Conservation (phyloP, 2,797 vertebrate species). For the Xenentodon cancila region DNA sequence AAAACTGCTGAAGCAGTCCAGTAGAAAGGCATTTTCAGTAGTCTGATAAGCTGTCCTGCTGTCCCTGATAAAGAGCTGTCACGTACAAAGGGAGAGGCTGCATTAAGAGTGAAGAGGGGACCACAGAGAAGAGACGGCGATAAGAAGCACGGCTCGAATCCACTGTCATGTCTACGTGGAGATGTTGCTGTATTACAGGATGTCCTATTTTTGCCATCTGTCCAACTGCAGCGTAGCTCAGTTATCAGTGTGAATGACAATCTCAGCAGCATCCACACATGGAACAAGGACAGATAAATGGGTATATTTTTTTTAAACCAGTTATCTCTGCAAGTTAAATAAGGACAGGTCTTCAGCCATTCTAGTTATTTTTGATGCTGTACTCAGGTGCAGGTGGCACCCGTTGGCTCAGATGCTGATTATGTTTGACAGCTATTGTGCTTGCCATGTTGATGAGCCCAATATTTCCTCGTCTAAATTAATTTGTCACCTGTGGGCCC, state of each 20-base stretch:
- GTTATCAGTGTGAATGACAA: constrained; percentile 45
- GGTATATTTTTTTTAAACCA: constrained; percentile 1
- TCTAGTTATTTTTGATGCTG: neutral
- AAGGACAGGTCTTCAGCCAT: neutral
- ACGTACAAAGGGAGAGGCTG: constrained; percentile 10
- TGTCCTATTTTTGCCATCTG: constrained; percentile 54
- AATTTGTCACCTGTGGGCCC: too few species aligned
- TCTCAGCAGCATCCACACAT: constrained; percentile 10
- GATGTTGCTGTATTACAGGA: constrained; percentile 27
- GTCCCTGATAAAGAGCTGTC: constrained; percentile 53
- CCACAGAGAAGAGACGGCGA: constrained; percentile 38
- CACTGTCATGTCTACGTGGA: constrained; percentile 43
- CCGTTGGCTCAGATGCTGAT: too few species aligned
- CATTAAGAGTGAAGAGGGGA: constrained; percentile 14
- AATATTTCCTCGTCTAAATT: too few species aligned
- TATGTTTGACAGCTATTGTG: too few species aligned
- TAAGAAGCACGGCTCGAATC: constrained; percentile 36
- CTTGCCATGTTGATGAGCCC: too few species aligned
- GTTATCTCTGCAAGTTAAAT: constrained; percentile 9
- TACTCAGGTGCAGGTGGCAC: neutral
- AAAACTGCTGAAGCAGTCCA: constrained; percentile 16
- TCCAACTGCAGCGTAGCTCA: constrained; percentile 7
- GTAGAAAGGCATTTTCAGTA: constrained; percentile 34
- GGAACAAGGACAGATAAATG: neutral
- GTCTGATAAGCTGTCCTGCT: constrained; percentile 43